Base-by-base conservation (phyloP, 2,113 vertebrate genomes). In the Emydocephalus ijimae region DNA sequence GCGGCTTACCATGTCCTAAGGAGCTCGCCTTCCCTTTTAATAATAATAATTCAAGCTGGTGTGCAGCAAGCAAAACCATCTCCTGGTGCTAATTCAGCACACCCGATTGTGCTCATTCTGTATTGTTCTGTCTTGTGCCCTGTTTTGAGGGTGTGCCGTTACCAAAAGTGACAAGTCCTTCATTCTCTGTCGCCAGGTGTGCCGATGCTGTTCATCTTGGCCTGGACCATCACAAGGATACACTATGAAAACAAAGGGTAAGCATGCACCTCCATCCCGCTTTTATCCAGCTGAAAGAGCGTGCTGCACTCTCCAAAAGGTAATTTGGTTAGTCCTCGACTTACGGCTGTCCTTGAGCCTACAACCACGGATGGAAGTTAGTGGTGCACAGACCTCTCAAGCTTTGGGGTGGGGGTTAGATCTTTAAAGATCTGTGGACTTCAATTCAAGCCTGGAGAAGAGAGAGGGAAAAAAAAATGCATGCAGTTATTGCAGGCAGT, bases 201-300 rank as follows among this genome's bases (percentile, higher is more conserved):
- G 7, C 99, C 99, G 4, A 96, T 97, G 0, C 94, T 98, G 87
- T 99, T 99, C 96, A 99, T 97, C 97, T 97, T 97, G 74, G 97
- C 98, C 21, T 99, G 99, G 99, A 98, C 98, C 57, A 61, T 99
- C 74, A 96, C 97, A 90, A 98, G 98, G 96, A 98, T 98, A 90
- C 96, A 98, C 92, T 98, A 97, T 93, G 97, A 98, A 0, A 94
- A 99, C 91, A 90, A 96, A 0, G 98, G 98, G 99, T 99, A 97
- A 98, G 98, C 91, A 61, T 20, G 2, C 45, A 87, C 55, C 26
- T 55, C 93, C 34, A 0, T 0, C 34, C 89, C 0, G 5, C 48
- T 74, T 15, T 74, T 34, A 34, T 34, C 64, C n/a, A 34, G 64
- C 14, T 74, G n/a, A 74, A 6, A 18, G n/a, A 34, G 14, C 14